Evolutionary conservation across 1,140 invertebrate species (phyloP), one percentile per base, ranked within the genome.

Genomic region (Drosophila seguyi): DNA sequence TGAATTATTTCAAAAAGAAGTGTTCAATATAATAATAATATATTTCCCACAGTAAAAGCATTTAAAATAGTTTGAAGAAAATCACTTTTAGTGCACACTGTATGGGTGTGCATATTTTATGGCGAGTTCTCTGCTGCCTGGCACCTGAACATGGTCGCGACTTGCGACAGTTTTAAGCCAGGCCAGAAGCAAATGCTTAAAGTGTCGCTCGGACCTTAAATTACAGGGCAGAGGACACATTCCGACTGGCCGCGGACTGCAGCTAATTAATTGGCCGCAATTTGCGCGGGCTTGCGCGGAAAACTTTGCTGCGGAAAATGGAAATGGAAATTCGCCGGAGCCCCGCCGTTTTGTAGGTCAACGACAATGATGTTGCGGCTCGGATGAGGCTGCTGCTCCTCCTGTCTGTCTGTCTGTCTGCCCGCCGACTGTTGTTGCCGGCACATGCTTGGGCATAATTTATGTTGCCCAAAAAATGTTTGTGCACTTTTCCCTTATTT

Each of bases 261-360:
- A 75, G 69, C 76, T 87, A 88, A 87, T 87, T 87, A 87, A 87
- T 87, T 81, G 80, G 80, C 60, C 25, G 72, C 80, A 80, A 88
- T 87, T 87, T 83, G 80, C 58, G 63, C 52, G 44, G 72, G 50
- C 67, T 74, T 60, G 80, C 63, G 71, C 79, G 39, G 57, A 65
- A 83, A 86, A 88, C 73, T 66, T 77, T 88, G 80, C 66, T 66
- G 61, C 57, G 79, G 55, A 73, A 86, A 79, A 50, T 73, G 67
- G 44, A 59, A 72, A 73, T 73, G 67, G 36, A 72, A 72, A 73
- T 73, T 71, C 44, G 36, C 44, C 52, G 20, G 52, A n/a, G 36
- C 52, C 34, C 36, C 52, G 27, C 18, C 66, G 36, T 44, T 87
- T 88, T 86, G 69, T 86, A 88, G 84, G 83, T 88, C 83, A 87